Percentiles rank a stretch among this genome's conserved stretches.
phyloP scores from a whole-genome alignment of 2,888 invertebrate genomes.

The Perizoma flavofasciatum region DNA sequence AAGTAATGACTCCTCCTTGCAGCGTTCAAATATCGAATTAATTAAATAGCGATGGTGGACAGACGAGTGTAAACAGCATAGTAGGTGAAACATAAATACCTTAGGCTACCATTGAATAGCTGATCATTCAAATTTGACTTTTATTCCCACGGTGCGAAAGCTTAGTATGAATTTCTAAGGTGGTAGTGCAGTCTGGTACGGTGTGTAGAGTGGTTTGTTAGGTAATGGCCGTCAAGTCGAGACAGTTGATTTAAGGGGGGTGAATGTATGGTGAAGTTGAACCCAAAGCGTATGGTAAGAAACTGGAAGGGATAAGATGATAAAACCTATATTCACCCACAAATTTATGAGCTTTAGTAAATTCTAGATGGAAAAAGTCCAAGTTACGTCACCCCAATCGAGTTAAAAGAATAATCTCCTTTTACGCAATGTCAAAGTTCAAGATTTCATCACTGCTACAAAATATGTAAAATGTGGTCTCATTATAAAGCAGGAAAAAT shows the following conservation, averaged over 20 bases:
- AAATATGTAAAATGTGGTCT: no score
- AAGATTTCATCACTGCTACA: no score
- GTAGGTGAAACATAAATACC: slow-evolving; percentile 63
- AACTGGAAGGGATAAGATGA: no score
- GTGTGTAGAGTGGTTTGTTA: slow-evolving; percentile 75
- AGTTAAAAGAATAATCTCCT: no score
- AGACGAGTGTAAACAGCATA: slow-evolving; percentile 71
- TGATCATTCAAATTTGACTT: slow-evolving; percentile 50
- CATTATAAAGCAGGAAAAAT: no score
- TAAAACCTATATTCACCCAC: no score
- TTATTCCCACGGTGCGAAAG: slow-evolving; percentile 51
- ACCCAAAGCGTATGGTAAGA: slow-evolving; percentile 30
- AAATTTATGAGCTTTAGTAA: no score
- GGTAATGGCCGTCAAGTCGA: slow-evolving; percentile 75
- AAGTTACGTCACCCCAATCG: no score
- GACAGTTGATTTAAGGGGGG: slow-evolving; percentile 76
- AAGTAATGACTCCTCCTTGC: slow-evolving; percentile 62
- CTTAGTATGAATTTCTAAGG: slow-evolving; percentile 34
- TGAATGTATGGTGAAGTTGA: slow-evolving; percentile 72
- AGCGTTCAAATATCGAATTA: slow-evolving; percentile 77
- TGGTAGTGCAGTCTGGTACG: slow-evolving; percentile 51
- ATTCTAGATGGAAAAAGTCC: no score
- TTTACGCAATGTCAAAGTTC: no score
- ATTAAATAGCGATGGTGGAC: slow-evolving; percentile 74
- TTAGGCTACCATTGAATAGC: slow-evolving; percentile 41